Evolutionary conservation across 2,797 vertebrate genomes (phyloP).

Genomic region (Lepilemur ruficaudatus): DNA sequence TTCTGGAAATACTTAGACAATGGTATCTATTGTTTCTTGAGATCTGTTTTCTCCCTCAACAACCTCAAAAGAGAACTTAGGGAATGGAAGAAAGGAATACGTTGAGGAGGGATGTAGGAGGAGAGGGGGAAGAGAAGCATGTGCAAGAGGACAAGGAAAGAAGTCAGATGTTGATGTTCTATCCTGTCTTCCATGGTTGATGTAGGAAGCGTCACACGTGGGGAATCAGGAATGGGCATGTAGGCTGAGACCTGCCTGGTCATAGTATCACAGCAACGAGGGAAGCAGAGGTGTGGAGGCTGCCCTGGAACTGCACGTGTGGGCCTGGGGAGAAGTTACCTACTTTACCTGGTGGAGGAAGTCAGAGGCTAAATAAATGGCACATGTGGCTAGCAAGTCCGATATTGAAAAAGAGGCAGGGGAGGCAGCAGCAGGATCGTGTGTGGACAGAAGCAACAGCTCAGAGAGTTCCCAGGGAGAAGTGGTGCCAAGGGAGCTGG

Average conservation of each 20-base stretch:
- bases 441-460: not conserved
- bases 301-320: not conserved
- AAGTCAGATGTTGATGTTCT: not conserved
- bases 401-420: not conserved
- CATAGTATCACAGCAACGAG: not conserved
- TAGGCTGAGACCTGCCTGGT: not conserved
- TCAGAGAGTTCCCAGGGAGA: not conserved
- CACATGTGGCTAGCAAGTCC: not conserved
- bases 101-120: not conserved
- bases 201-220: not conserved
- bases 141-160: not conserved
- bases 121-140: not conserved
- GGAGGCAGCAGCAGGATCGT: not conserved
- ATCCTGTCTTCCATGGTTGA: not conserved
- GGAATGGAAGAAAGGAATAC: conserved; percentile 24
- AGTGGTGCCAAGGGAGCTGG: not conserved
- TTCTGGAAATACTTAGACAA: conserved; percentile 69
- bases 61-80: conserved; percentile 8
- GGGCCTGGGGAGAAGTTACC: not conserved
- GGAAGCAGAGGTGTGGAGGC: not conserved
- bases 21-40: conserved; percentile 30
- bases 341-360: not conserved
- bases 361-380: not conserved
- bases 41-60: conserved; percentile 43
- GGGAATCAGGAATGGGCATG: not conserved